phyloP scores from a whole-genome alignment of 1,140 invertebrate species.

The Hormaphis cornu region DNA sequence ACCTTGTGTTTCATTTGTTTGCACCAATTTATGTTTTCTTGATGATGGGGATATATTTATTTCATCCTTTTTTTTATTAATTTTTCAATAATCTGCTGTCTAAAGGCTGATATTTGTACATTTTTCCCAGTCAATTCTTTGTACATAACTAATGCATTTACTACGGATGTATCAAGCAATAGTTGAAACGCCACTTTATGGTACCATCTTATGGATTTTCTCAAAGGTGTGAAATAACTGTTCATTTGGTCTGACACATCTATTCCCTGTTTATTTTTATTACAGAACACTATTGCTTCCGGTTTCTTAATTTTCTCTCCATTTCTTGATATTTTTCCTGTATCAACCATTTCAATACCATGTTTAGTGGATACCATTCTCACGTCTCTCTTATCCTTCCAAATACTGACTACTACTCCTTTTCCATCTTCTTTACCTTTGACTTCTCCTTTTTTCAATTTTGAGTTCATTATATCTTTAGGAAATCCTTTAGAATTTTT shows the following conservation, averaged over 20 bases:
- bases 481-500: constrained; percentile 37
- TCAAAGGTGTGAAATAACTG: constrained; percentile 41
- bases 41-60: no score
- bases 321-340: constrained; percentile 29
- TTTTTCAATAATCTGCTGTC: no score
- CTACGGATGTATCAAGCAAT: no score
- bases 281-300: constrained; percentile 41
- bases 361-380: constrained; percentile 40
- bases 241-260: constrained; percentile 43
- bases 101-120: no score
- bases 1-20: no score
- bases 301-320: constrained; percentile 36
- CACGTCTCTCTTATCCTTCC: constrained; percentile 41
- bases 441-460: constrained; percentile 41
- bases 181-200: constrained; percentile 43
- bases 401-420: constrained; percentile 41
- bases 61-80: no score
- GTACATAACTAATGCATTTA: no score
- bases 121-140: no score
- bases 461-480: constrained; percentile 39
- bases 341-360: constrained; percentile 37
- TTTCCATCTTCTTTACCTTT: constrained; percentile 15
- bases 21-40: no score
- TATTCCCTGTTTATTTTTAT: constrained; percentile 41
- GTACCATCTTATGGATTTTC: constrained; percentile 42